These are phyloP conservation scores for Sphecodes monilicornis DNA, from an alignment of 2,888 invertebrate species.

Conservation along the genomic window DNA sequence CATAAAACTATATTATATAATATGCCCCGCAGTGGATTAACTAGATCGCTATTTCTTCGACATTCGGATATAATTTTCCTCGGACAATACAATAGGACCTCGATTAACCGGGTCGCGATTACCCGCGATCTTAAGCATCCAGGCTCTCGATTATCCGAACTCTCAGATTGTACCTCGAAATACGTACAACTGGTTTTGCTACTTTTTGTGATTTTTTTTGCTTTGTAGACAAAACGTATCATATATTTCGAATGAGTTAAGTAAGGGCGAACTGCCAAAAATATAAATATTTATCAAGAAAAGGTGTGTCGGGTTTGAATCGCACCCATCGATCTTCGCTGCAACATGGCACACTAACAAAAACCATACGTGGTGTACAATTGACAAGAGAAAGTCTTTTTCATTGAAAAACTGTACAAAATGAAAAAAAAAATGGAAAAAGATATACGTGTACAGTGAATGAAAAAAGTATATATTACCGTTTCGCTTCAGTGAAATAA, in stretches of 20 bases:
- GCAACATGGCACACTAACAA: not conserved
- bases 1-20: slow-evolving; percentile 64
- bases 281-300: not conserved
- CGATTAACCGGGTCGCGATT: not conserved
- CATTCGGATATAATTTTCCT: slow-evolving; percentile 78
- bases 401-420: not conserved
- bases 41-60: slow-evolving; percentile 69
- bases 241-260: not conserved
- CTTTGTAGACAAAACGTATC: not conserved
- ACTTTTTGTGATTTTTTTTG: not conserved
- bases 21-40: slow-evolving; percentile 65
- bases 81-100: slow-evolving; percentile 72
- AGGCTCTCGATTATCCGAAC: slow-evolving; percentile 1
- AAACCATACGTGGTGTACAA: not conserved
- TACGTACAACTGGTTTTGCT: not conserved
- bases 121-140: not conserved
- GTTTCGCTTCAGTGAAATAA: not conserved
- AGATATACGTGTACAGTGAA: not conserved
- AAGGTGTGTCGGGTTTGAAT: not conserved
- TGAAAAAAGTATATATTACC: not conserved
- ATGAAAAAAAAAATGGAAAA: not conserved
- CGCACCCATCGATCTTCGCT: not conserved
- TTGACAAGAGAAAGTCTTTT: not conserved
- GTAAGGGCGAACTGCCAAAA: slow-evolving; percentile 5
- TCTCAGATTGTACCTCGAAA: slow-evolving; percentile 5